These are phyloP conservation scores for Myotis findleyi DNA, from an alignment of 2,797 vertebrate species.

Conservation along the genomic window DNA sequence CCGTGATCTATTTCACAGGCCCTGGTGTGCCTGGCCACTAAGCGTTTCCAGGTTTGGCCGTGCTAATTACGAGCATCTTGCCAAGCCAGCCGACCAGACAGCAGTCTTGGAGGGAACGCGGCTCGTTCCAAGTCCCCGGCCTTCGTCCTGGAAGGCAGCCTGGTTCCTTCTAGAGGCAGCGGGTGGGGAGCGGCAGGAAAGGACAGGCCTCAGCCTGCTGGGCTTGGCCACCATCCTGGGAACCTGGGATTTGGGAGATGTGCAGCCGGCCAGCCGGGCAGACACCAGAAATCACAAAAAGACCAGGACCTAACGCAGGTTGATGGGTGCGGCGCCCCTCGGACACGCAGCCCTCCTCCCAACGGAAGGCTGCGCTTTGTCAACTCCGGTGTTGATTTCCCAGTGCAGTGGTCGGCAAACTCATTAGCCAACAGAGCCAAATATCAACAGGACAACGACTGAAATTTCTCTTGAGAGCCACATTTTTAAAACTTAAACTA, in stretches of 20 bases:
- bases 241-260: background rate
- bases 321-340: background rate
- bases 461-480: too few relatives aligned
- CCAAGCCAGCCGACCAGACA: background rate
- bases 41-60: background rate
- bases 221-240: background rate
- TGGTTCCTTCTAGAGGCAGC: background rate
- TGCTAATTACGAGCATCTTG: background rate
- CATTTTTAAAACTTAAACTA: too few relatives aligned
- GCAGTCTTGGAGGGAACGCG: background rate
- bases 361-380: background rate
- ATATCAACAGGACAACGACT: too few relatives aligned
- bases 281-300: background rate
- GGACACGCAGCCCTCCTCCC: background rate
- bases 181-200: background rate
- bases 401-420: too few relatives aligned
- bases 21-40: background rate
- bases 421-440: too few relatives aligned
- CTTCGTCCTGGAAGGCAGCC: background rate
- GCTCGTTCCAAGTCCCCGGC: background rate
- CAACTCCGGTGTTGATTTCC: background rate
- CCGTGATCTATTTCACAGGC: background rate
- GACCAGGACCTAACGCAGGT: background rate
- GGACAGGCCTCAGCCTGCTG: background rate
- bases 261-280: background rate